Conservation (phyloP, 2,888 invertebrate genomes). For the Tuberolachnus salignus region DNA sequence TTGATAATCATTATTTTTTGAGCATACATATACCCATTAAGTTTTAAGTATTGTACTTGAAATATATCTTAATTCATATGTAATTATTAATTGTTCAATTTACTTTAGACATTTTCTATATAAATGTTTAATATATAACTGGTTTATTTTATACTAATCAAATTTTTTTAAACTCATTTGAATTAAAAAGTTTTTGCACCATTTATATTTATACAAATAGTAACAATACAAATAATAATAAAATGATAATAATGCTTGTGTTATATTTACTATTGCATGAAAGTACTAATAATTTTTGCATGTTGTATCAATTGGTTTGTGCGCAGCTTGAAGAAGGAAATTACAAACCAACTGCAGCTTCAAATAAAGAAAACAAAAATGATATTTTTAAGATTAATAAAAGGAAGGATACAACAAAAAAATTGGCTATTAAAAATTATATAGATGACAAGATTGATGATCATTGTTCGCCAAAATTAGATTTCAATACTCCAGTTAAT, state of each 20-base stretch:
- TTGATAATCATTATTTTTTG: too few relatives aligned
- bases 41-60: too few relatives aligned
- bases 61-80: too few relatives aligned
- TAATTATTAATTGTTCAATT: too few relatives aligned
- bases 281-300: slow-evolving; percentile 47
- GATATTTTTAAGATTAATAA: slow-evolving; percentile 39
- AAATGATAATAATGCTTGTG: slow-evolving; percentile 23
- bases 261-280: slow-evolving; percentile 23
- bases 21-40: too few relatives aligned
- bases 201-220: too few relatives aligned
- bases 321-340: slow-evolving; percentile 49
- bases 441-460: slow-evolving; percentile 38
- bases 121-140: not conserved
- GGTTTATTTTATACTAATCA: not conserved
- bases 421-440: slow-evolving; percentile 18
- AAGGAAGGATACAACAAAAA: slow-evolving; percentile 15
- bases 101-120: too few relatives aligned
- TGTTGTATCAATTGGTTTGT: slow-evolving; percentile 50
- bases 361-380: slow-evolving; percentile 47
- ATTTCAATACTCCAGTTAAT: slow-evolving; percentile 32
- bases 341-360: slow-evolving; percentile 40
- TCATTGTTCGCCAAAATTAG: slow-evolving; percentile 43
- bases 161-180: too few relatives aligned
- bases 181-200: too few relatives aligned
- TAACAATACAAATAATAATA: too few relatives aligned